A percentile compares a stretch with the other conserved stretches of the same genome.
These are phyloP conservation scores for Apis dorsata DNA, from an alignment of 1,140 invertebrate species.

Conservation along the genomic window DNA sequence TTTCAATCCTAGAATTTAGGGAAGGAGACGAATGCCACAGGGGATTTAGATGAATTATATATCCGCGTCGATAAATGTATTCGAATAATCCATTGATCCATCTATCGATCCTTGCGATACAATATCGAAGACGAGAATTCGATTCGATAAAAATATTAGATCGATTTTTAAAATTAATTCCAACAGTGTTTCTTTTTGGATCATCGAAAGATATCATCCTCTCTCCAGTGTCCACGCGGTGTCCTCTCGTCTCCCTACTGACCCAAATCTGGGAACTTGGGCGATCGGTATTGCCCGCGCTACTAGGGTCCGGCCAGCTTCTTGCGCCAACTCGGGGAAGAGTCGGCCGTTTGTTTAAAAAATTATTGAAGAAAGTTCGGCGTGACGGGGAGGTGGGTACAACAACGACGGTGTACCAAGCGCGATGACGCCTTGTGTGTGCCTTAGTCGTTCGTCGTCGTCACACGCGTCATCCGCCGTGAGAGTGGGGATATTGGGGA, in stretches of 20 bases:
- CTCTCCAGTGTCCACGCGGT: too few species aligned
- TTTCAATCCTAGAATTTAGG: neutral
- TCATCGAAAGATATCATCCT: too few species aligned
- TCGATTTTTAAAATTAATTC: too few species aligned
- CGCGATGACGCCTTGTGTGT: conserved; percentile 47
- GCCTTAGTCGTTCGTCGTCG: conserved; percentile 38
- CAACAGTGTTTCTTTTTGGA: too few species aligned
- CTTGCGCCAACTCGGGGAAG: conserved; percentile 13
- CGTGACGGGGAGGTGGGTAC: conserved; percentile 54
- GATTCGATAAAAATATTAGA: too few species aligned
- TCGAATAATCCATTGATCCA: too few species aligned
- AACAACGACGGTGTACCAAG: conserved; percentile 22
- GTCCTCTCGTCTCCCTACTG: conserved; percentile 37
- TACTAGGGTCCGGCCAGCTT: conserved; percentile 63
- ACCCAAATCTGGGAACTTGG: conserved; percentile 61
- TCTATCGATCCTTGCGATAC: too few species aligned
- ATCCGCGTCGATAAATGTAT: too few species aligned
- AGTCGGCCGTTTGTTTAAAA: conserved; percentile 77
- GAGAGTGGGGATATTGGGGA: conserved; percentile 62
- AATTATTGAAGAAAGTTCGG: conserved; percentile 79
- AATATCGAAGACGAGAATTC: too few species aligned
- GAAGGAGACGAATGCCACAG: neutral
- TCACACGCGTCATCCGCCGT: conserved; percentile 46
- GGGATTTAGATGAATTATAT: neutral
- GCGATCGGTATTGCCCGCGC: conserved; percentile 5